Conservation (phyloP, 2,888 invertebrate species). For the Sesamia inferens region DNA sequence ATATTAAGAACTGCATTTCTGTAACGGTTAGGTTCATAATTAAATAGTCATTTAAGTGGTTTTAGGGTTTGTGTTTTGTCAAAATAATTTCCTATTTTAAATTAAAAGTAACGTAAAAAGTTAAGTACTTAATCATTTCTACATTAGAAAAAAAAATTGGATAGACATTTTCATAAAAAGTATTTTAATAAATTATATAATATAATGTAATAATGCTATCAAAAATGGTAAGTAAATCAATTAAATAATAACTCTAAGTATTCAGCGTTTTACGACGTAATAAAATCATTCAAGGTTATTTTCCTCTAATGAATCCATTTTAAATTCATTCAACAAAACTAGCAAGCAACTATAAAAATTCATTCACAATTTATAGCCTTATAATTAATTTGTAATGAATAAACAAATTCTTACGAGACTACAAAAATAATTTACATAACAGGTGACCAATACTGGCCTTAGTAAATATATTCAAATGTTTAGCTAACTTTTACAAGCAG, state of each 20-base stretch:
- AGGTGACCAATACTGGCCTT: slow-evolving; percentile 24
- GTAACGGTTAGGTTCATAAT: no score
- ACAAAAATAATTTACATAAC: slow-evolving; percentile 47
- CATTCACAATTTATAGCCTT: slow-evolving; percentile 7
- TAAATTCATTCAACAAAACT: slow-evolving; percentile 11
- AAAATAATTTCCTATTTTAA: slow-evolving; percentile 14
- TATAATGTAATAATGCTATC: neutral
- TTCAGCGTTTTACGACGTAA: neutral
- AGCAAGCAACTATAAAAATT: slow-evolving; percentile 15
- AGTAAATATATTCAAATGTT: slow-evolving; percentile 13
- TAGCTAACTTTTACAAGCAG: neutral
- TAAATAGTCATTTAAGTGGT: no score
- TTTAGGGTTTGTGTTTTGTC: slow-evolving; percentile 17
- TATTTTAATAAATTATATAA: no score
- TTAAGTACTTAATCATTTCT: neutral
- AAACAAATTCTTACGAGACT: slow-evolving; percentile 15
- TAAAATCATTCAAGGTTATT: slow-evolving; percentile 1
- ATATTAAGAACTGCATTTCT: no score
- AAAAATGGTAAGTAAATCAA: neutral
- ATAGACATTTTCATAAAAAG: no score
- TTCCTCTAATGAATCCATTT: neutral
- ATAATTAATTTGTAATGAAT: slow-evolving; percentile 39
- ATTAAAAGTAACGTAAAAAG: neutral
- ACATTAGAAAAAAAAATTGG: neutral
- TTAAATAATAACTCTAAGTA: neutral